Evolutionary conservation across 2,888 invertebrate species (phyloP).

Genomic region (Lasioglossum morio): DNA sequence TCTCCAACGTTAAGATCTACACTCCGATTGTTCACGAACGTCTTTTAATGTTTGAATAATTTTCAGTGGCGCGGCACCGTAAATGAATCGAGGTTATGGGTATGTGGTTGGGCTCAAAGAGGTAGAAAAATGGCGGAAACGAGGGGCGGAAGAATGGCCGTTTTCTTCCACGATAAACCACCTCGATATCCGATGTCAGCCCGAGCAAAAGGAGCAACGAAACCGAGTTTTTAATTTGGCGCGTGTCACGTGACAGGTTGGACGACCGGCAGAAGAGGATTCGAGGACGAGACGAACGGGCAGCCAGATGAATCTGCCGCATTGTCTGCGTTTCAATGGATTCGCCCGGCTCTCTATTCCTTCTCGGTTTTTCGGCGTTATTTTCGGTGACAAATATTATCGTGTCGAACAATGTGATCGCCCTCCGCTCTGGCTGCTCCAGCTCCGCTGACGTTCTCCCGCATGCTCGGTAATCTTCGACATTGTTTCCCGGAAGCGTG

Average conservation of each 20-base stretch:
- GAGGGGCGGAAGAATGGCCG: slow-evolving; percentile 19
- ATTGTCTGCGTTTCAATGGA: slow-evolving; percentile 83
- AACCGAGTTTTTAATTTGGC: slow-evolving; percentile 84
- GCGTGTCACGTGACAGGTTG: slow-evolving; percentile 71
- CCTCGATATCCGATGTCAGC: slow-evolving; percentile 76
- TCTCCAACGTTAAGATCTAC: too few relatives aligned
- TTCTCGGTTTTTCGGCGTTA: slow-evolving; percentile 79
- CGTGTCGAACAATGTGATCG: slow-evolving; percentile 84
- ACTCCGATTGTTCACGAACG: neutral
- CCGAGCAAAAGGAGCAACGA: slow-evolving; percentile 52
- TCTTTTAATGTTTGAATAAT: too few relatives aligned
- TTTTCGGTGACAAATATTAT: slow-evolving; percentile 84
- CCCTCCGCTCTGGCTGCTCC: slow-evolving; percentile 75
- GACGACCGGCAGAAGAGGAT: slow-evolving; percentile 65
- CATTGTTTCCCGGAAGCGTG: slow-evolving; percentile 80
- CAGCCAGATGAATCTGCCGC: slow-evolving; percentile 82
- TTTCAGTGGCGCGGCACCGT: neutral
- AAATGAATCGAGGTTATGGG: neutral
- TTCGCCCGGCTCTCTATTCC: slow-evolving; percentile 78
- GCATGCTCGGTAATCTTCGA: slow-evolving; percentile 79
- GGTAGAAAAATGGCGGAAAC: neutral
- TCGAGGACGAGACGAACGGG: slow-evolving; percentile 69
- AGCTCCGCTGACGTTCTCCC: slow-evolving; percentile 59
- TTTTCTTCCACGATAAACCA: slow-evolving; percentile 72
- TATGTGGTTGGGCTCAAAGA: neutral